A percentile compares a stretch with the other conserved stretches of the same genome.
phyloP scores from a whole-genome alignment of 2,797 vertebrate genomes.

The Acipenser ruthenus region DNA sequence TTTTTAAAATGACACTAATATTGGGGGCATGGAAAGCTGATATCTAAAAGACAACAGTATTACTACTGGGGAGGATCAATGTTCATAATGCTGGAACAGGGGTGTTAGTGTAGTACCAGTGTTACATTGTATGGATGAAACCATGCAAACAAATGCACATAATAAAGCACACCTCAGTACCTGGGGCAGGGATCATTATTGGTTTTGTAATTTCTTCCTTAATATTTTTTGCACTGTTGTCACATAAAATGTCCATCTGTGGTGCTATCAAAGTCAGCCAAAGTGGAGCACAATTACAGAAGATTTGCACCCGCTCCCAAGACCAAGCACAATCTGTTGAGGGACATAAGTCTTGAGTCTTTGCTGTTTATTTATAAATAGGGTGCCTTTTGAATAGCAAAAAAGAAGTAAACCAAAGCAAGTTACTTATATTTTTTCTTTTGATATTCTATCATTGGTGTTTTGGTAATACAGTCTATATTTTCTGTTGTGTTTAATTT shows the following conservation, averaged over 20 bases:
- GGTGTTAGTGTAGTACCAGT: neutral
- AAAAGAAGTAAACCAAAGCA: slow-evolving; percentile 17
- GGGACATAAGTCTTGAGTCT: slow-evolving; percentile 5
- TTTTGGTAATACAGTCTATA: neutral
- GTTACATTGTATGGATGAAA: neutral
- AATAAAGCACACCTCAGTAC: neutral
- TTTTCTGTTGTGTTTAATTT: neutral
- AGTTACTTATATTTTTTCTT: neutral
- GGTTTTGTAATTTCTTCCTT: neutral
- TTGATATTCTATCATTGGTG: neutral
- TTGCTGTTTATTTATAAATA: slow-evolving; percentile 2
- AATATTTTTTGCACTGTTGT: no score
- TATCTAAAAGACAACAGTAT: neutral
- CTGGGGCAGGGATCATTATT: neutral
- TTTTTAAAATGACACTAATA: neutral
- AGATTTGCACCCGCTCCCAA: no score
- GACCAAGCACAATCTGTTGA: neutral
- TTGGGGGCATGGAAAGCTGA: neutral
- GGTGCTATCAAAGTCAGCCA: slow-evolving; percentile 6
- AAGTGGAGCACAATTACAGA: neutral
- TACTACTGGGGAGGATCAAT: no score
- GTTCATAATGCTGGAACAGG: neutral
- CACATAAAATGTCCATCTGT: slow-evolving; percentile 4
- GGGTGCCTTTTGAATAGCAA: slow-evolving; percentile 17
- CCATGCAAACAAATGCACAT: neutral